Conservation (phyloP, 2,113 vertebrate species). For the Cacatua alba region DNA sequence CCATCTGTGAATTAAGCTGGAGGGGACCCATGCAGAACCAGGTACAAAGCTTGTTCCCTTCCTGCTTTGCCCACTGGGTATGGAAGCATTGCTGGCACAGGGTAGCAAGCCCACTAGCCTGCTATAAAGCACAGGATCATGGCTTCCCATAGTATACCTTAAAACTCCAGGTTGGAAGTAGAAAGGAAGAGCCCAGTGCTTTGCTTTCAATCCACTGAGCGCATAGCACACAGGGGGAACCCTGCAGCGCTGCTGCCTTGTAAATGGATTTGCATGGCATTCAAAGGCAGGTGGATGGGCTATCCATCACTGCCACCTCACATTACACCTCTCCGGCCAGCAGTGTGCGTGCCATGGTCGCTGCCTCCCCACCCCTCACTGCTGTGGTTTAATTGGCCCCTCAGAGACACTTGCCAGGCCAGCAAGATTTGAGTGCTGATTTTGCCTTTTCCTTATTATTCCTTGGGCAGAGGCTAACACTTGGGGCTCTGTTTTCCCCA, state of each 20-base stretch:
- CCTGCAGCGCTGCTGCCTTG: neutral
- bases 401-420: neutral
- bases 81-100: accelerated
- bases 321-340: neutral
- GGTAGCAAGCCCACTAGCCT: neutral
- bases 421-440: neutral
- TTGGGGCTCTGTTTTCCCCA: neutral
- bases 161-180: neutral
- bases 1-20: accelerated
- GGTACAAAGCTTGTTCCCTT: neutral
- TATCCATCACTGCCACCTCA: neutral
- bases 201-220: neutral
- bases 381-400: accelerated
- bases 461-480: neutral
- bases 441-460: neutral
- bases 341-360: neutral
- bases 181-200: neutral
- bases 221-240: accelerated
- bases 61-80: neutral
- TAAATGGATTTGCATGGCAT: slow-evolving; percentile 5
- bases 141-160: neutral
- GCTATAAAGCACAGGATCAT: accelerated
- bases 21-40: neutral
- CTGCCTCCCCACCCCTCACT: neutral
- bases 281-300: neutral